A percentile compares a stretch with the other conserved stretches of the same genome.
phyloP scores from a whole-genome alignment of 2,113 vertebrate genomes.

The Enhydra lutris region DNA sequence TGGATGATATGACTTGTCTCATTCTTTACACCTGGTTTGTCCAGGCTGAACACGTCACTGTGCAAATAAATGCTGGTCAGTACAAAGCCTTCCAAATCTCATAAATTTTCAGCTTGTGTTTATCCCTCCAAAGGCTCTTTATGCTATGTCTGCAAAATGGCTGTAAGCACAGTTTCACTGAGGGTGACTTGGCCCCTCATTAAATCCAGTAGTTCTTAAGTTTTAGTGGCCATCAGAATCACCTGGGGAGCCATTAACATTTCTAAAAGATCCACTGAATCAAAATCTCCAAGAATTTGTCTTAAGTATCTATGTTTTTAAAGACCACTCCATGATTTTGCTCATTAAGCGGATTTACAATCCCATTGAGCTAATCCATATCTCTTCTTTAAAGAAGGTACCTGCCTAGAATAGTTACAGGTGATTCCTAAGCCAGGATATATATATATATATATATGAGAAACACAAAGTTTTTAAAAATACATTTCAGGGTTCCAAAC shows the following conservation, averaged over 20 bases:
- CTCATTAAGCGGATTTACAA: background rate
- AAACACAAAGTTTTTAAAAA: background rate
- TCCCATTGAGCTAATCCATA: background rate
- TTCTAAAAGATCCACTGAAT: slow-evolving; percentile 22
- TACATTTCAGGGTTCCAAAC: background rate
- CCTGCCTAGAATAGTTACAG: background rate
- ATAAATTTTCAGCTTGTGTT: background rate
- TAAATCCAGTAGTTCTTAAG: background rate
- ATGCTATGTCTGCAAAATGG: background rate
- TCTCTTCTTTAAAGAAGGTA: background rate
- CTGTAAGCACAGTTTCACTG: background rate
- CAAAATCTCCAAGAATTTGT: background rate
- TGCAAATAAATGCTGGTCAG: background rate
- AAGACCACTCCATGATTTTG: background rate
- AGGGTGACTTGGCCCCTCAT: background rate
- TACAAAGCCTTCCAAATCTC: background rate
- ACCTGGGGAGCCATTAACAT: background rate
- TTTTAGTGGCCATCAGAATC: background rate
- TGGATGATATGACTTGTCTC: background rate
- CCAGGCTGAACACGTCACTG: background rate
- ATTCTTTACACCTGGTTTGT: background rate
- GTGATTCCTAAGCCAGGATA: background rate
- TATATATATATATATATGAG: no score
- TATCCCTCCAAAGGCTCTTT: background rate
- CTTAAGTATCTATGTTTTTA: background rate